Evolutionary conservation across 2,888 invertebrate species (phyloP).

Genomic region (Omphaloscelis lunosa): DNA sequence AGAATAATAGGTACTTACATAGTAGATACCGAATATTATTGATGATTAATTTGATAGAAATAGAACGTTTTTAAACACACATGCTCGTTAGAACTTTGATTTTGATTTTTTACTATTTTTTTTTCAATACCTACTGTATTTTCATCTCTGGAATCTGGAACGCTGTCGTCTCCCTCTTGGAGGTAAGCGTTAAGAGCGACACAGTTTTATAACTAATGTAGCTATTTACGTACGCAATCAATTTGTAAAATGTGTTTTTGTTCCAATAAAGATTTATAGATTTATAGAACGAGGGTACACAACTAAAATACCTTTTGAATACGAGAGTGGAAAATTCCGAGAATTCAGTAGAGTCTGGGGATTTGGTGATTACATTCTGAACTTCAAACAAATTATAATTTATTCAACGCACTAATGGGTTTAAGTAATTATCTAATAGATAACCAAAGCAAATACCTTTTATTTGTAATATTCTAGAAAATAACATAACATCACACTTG

Average conservation of each 20-base stretch:
- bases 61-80: slow-evolving; percentile 4
- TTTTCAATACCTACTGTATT: too few species aligned
- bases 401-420: slow-evolving; percentile 7
- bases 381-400: slow-evolving; percentile 38
- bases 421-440: slow-evolving; percentile 13
- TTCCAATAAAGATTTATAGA: too few species aligned
- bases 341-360: slow-evolving; percentile 4
- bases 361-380: slow-evolving; percentile 24
- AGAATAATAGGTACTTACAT: neutral
- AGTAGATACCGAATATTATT: neutral
- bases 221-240: too few species aligned
- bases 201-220: too few species aligned
- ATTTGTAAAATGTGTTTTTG: too few species aligned
- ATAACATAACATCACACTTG: neutral
- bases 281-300: neutral
- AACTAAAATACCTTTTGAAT: neutral
- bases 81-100: slow-evolving; percentile 16
- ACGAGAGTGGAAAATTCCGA: slow-evolving; percentile 5
- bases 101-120: too few species aligned
- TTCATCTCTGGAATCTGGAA: too few species aligned
- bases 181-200: too few species aligned
- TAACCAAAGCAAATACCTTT: neutral
- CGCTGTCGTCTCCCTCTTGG: too few species aligned
- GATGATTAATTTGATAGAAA: neutral
- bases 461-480: neutral